A percentile compares a stretch with the other conserved stretches of the same genome.
Conservation (phyloP, 2,888 invertebrate species). For the Agrotis clavis region DNA sequence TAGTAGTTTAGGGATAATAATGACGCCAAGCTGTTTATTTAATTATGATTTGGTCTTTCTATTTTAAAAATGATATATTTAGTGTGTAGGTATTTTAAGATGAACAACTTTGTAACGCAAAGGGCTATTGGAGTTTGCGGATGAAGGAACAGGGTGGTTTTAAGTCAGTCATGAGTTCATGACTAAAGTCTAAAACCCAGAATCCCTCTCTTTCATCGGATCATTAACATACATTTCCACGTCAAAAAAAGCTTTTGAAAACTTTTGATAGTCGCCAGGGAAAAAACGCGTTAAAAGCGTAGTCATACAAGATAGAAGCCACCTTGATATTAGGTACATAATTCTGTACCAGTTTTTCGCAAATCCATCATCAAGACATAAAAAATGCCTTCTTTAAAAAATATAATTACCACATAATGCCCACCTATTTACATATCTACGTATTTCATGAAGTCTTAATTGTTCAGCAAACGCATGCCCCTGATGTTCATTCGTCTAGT, state of each 20-base stretch:
- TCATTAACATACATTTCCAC: too few relatives aligned
- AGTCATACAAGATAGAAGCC: background rate
- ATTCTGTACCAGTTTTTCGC: background rate
- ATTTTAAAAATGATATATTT: too few relatives aligned
- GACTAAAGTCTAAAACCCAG: too few relatives aligned
- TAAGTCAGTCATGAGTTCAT: too few relatives aligned
- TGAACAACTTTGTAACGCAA: too few relatives aligned
- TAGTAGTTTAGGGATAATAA: too few relatives aligned
- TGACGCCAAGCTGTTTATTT: too few relatives aligned
- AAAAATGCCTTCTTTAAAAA: background rate
- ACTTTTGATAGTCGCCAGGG: background rate
- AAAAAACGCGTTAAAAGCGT: background rate
- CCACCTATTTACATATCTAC: background rate
- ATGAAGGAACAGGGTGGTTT: too few relatives aligned
- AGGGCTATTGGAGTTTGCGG: too few relatives aligned
- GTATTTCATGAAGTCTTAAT: constrained; percentile 34
- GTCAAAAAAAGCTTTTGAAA: background rate
- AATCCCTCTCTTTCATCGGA: too few relatives aligned
- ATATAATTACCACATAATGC: background rate
- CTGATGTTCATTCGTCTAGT: constrained; percentile 30
- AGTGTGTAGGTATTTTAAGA: too few relatives aligned
- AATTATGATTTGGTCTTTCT: too few relatives aligned
- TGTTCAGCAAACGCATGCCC: constrained; percentile 21
- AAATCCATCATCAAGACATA: background rate
- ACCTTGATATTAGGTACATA: background rate